A percentile compares a stretch with the other conserved stretches of the same genome.
phyloP scores from a whole-genome alignment of 2,113 vertebrate genomes.

The Periophthalmodon schlosseri region DNA sequence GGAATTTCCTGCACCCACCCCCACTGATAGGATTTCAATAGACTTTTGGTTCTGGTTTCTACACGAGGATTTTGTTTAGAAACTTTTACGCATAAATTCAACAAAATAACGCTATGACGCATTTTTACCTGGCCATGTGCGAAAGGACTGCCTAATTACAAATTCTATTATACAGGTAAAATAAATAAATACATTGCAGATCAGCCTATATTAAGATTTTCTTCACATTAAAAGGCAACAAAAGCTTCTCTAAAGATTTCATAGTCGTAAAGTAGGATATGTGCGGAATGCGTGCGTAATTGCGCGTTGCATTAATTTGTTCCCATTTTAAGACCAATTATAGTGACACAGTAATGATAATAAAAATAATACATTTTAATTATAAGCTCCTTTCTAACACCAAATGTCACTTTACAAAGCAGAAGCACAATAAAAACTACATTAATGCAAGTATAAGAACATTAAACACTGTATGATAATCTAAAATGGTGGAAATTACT shows the following conservation, averaged over 20 bases:
- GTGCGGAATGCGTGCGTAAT: background rate
- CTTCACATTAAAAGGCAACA: background rate
- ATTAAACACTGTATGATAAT: too few species aligned
- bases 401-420: too few species aligned
- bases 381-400: too few species aligned
- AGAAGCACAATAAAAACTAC: too few species aligned
- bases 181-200: background rate
- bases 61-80: background rate
- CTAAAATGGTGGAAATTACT: too few species aligned
- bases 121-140: background rate
- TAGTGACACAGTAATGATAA: too few species aligned
- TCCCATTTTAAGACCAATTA: background rate
- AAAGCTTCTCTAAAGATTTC: background rate
- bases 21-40: background rate
- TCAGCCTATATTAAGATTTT: background rate
- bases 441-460: too few species aligned
- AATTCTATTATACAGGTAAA: background rate
- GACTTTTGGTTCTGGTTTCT: background rate
- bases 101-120: background rate
- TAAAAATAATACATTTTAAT: too few species aligned
- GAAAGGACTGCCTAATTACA: background rate
- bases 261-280: background rate
- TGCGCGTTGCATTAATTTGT: background rate
- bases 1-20: background rate
- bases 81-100: background rate